These are phyloP conservation scores for Streblospio benedicti DNA, from an alignment of 1,140 invertebrate genomes.

Conservation along the genomic window DNA sequence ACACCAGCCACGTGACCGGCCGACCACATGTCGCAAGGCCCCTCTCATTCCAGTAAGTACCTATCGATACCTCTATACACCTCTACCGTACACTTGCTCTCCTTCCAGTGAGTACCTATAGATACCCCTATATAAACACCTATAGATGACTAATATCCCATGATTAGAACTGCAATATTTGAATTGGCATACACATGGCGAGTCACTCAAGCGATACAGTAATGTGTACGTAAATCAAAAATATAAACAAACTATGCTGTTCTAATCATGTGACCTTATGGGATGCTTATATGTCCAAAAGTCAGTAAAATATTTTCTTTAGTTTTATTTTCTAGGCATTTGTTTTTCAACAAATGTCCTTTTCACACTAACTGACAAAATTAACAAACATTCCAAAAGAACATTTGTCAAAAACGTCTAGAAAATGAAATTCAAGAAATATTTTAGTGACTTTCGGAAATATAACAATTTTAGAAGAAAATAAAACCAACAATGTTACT, in stretches of 20 bases:
- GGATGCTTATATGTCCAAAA: no score
- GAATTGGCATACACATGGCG: neutral
- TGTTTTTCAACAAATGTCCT: no score
- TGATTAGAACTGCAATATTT: neutral
- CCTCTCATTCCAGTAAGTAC: slow-evolving; percentile 54
- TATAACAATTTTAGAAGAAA: neutral
- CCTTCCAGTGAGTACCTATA: neutral
- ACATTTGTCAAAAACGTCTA: neutral
- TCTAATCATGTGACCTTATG: no score
- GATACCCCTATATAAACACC: neutral
- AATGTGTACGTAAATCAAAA: neutral
- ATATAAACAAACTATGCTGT: no score
- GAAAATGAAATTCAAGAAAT: neutral
- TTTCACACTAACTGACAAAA: no score
- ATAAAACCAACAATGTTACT: neutral
- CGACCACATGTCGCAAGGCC: slow-evolving; percentile 67
- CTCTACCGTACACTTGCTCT: neutral
- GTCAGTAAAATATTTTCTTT: no score
- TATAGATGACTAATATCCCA: neutral
- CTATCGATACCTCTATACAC: neutral
- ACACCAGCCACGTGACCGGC: slow-evolving; percentile 60
- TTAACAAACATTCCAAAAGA: no score
- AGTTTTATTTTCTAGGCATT: no score
- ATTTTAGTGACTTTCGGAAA: neutral
- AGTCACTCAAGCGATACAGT: neutral